These are phyloP conservation scores for Megalopta genalis DNA, from an alignment of 1,140 invertebrate species.

Conservation along the genomic window DNA sequence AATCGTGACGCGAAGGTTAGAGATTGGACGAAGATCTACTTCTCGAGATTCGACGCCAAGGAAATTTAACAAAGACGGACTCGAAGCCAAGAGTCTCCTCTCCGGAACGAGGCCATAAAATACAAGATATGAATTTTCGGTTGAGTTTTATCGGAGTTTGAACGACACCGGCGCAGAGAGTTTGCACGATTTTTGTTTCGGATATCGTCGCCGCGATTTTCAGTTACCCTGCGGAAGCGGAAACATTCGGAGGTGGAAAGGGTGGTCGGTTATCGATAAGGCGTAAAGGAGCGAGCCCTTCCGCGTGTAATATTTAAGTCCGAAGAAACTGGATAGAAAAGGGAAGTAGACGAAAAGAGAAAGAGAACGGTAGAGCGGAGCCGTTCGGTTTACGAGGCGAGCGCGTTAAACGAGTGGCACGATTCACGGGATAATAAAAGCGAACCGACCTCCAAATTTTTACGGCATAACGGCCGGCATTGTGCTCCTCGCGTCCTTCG, in stretches of 20 bases:
- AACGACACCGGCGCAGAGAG: no score
- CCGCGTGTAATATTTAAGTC: not conserved
- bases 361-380: not conserved
- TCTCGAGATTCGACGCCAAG: no score
- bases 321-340: not conserved
- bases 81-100: no score
- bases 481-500: conserved; percentile 1
- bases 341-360: not conserved
- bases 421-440: conserved; percentile 36
- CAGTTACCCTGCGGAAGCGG: not conserved
- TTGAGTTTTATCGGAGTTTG: no score
- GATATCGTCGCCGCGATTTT: no score
- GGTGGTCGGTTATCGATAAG: not conserved
- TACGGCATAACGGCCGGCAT: conserved; percentile 24
- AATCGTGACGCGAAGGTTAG: no score
- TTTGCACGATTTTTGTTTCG: no score
- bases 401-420: conserved; percentile 22
- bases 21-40: no score
- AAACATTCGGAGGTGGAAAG: not conserved
- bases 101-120: no score
- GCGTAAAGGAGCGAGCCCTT: not conserved
- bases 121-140: no score
- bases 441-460: conserved; percentile 25
- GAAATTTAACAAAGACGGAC: no score
- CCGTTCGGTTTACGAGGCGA: not conserved